Percentiles rank a stretch among this genome's conserved stretches.
Evolutionary conservation across 2,888 invertebrate species (phyloP).

Genomic region (Epinotia nisella): DNA sequence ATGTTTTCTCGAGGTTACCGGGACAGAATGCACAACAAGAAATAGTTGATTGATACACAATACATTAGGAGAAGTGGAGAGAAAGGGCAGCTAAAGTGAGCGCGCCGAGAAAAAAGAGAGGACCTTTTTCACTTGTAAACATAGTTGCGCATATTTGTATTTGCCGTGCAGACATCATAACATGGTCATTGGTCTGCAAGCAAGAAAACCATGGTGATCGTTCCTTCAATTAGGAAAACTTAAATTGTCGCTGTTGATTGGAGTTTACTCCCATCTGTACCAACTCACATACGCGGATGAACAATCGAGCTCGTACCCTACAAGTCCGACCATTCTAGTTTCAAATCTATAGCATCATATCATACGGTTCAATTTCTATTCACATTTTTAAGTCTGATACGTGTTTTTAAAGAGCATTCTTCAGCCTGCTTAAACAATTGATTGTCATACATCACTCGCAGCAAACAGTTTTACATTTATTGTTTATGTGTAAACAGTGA

Average conservation of each 20-base stretch:
- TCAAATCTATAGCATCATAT: neutral
- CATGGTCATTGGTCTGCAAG: too few relatives aligned
- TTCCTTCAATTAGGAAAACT: too few relatives aligned
- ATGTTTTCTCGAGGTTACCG: too few relatives aligned
- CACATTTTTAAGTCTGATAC: neutral
- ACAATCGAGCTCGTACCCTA: neutral
- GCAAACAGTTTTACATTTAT: neutral
- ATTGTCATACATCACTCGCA: constrained; percentile 4
- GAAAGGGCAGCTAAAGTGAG: too few relatives aligned
- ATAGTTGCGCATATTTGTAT: too few relatives aligned
- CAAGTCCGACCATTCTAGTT: neutral
- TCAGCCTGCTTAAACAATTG: neutral
- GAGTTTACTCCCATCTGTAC: constrained; percentile 1
- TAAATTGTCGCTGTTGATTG: constrained; percentile 2
- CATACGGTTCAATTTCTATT: constrained; percentile 2
- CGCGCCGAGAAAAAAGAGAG: too few relatives aligned
- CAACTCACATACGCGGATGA: neutral
- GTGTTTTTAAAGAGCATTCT: neutral
- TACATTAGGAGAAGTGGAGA: too few relatives aligned
- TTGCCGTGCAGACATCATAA: too few relatives aligned
- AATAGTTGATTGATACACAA: too few relatives aligned
- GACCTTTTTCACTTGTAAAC: too few relatives aligned
- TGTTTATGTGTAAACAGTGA: neutral
- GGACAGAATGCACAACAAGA: too few relatives aligned
- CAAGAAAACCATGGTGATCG: too few relatives aligned